phyloP scores from a whole-genome alignment of 2,797 vertebrate species.

The Sandelia bainsii region DNA sequence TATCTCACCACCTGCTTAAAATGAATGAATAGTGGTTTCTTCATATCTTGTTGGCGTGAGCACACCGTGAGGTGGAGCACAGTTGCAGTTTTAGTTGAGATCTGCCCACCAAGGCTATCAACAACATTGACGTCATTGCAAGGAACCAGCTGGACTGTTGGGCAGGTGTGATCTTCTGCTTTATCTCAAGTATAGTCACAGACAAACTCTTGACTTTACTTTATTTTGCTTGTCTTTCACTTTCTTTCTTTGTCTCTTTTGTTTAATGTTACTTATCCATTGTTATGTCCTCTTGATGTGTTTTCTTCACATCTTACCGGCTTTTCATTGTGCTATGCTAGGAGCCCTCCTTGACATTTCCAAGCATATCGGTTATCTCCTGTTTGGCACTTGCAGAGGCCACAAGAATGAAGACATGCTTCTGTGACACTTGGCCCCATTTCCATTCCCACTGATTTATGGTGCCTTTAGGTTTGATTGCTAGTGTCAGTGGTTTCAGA shows the following conservation, averaged over 20 bases:
- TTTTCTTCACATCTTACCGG: constrained; percentile 9
- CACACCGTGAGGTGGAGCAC: constrained; percentile 1
- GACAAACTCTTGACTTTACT: neutral
- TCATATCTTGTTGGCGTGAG: constrained; percentile 6
- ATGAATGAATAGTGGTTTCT: constrained; percentile 5
- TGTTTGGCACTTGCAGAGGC: constrained; percentile 47
- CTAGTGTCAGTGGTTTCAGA: neutral
- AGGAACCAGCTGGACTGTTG: constrained; percentile 56
- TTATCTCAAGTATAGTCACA: constrained; percentile 30
- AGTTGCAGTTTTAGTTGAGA: constrained; percentile 28
- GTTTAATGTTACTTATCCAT: constrained; percentile 30
- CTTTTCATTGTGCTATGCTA: constrained; percentile 32
- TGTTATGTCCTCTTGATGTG: constrained; percentile 44
- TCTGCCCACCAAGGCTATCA: constrained; percentile 28
- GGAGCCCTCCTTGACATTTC: constrained; percentile 49
- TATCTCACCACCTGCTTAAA: neutral
- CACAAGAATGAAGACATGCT: constrained; percentile 40
- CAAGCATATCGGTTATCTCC: constrained; percentile 44
- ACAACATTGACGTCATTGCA: constrained; percentile 42
- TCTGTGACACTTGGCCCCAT: constrained; percentile 36
- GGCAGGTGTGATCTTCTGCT: constrained; percentile 55
- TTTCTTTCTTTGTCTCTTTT: neutral
- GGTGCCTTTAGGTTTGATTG: constrained; percentile 15
- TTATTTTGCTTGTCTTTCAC: neutral
- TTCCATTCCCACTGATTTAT: constrained; percentile 30